Base-by-base conservation (phyloP, 2,888 invertebrate species). In the Hoplodrina blanda region DNA sequence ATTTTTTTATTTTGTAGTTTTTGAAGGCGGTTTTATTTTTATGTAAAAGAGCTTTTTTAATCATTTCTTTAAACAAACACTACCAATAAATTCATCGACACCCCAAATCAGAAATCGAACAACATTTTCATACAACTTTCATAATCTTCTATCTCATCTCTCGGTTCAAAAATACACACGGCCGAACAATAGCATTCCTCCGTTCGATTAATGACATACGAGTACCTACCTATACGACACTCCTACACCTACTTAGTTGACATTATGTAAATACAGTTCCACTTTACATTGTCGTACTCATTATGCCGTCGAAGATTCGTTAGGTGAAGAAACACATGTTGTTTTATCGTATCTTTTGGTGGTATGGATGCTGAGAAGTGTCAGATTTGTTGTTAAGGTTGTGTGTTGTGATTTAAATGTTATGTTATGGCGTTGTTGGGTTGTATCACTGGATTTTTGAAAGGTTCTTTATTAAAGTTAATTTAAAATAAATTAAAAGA, bases 311-410 rank as follows among this genome's bases (percentile, higher is more conserved):
- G 93, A 92, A 94, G 96, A 95, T 95, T 95, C 95, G 95, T 95
- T 95, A 96, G 95, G 96, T 95, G 96, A 96, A 95, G 95, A 95
- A 96, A 96, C 96, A 96, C 90, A 93, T 96, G 96, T 96, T 95
- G 95, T 95, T 95, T 95, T 95, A 95, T 95, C 92, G 87, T 88
- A 88, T 86, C 87, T 86, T 77, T 83, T 69, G 54, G 75, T 37
- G 80, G 91, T 87, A 88, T 74, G 82, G 90, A 19, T 41, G 77
- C 44, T 50, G 62, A 91, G 87, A 93, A 94, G 91, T 92, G 69
- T 66, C 33, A 7, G 3, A 57, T 41, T 15, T 20, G 20, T 52
- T 50, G 25, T 19, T 4, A 41, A 41, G 44, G 10, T 4, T 15
- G 3, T 30, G 10, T 50, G 8, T 68, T 49, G 13, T 11, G 44